Evolutionary conservation across 2,797 vertebrate species (phyloP).

Genomic region (Cheirogaleus major): DNA sequence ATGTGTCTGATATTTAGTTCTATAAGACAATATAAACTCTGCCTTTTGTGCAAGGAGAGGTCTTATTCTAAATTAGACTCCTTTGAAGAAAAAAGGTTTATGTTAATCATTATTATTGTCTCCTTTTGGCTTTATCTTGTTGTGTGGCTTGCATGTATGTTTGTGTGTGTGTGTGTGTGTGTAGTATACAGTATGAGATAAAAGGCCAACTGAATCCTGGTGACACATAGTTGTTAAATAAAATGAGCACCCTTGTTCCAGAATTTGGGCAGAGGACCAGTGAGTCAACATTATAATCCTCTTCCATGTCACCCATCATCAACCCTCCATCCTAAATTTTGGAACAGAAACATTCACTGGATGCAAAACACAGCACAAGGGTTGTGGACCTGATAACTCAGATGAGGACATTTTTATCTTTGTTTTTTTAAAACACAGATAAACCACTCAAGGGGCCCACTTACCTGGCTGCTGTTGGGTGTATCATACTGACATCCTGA

Average conservation of each 20-base stretch:
- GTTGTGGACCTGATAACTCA: background rate
- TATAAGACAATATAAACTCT: background rate
- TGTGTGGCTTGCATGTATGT: rapidly evolving
- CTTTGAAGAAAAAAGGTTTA: background rate
- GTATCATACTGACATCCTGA: background rate
- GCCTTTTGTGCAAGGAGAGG: background rate
- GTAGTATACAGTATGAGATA: background rate
- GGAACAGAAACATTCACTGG: background rate
- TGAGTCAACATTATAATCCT: background rate
- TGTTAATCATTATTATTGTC: background rate
- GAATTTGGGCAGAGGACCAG: no score
- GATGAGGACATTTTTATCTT: background rate
- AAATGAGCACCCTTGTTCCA: background rate
- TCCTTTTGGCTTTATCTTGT: background rate
- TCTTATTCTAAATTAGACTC: background rate
- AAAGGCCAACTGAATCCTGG: background rate
- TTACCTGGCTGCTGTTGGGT: background rate
- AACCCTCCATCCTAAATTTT: background rate
- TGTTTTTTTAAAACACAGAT: background rate
- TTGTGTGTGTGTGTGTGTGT: background rate
- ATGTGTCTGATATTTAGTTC: background rate
- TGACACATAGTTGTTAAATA: background rate
- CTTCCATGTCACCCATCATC: background rate
- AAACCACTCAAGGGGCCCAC: background rate
- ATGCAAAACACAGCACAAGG: background rate